Evolutionary conservation across 1,140 invertebrate genomes (phyloP), one percentile per base, ranked within the genome.

Genomic region (Tetraneura akinire): DNA sequence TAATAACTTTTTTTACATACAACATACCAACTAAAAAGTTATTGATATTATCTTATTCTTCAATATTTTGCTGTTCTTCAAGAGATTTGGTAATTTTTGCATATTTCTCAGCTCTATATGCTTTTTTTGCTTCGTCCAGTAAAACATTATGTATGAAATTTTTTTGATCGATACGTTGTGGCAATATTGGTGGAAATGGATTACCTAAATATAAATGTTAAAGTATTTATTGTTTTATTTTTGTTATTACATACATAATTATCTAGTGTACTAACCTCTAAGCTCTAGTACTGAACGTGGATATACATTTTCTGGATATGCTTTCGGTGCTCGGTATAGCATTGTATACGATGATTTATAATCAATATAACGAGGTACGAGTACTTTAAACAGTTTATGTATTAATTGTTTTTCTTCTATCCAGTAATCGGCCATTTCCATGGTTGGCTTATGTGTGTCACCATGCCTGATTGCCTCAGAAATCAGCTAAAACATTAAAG

Each of bases 321-420:
- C 90, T 55, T 87, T 86, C 3, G 93, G 93, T 32, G 91, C 90
- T 83, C 88, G 90, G 78, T 90, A 89, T 82, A 96, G 86, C 84
- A 89, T 89, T 32, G 95, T 97, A 84, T 89, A 96, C 1, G 91
- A 89, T 10, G 88, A 85, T 49, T 88, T 88, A 82, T 88, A 91
- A 83, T 92, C 89, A 84, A 93, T 87, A 87, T 90, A 97, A 73
- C 94, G 87, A 14, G 95, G 95, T 26, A 91, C 94, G 21, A 97
- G 85, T 21, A 97, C 95, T 89, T 97, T 96, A 83, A 98, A 98
- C 53, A 97, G 86, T 87, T 97, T 97, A 83, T 96, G 94, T 8
- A 97, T 87, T 16, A 96, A 86, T 85, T 96, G 92, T 84, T 97
- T 97, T 83, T 97, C 95, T 73, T 91, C 83, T 53, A 98, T 85